Base-by-base conservation (phyloP, 2,888 invertebrate genomes). In the Aporophyla nigra region DNA sequence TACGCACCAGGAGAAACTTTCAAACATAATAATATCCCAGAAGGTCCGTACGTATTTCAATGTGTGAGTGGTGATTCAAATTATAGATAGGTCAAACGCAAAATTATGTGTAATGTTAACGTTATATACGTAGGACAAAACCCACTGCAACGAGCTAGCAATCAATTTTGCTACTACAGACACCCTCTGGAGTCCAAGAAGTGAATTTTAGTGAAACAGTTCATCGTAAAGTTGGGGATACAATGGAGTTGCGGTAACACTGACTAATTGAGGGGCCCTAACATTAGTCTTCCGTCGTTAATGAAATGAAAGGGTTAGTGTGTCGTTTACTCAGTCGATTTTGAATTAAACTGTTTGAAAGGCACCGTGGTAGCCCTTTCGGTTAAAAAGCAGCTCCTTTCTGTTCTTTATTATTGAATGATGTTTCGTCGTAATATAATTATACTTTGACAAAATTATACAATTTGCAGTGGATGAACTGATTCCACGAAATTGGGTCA, bases 261-360 rank as follows among this genome's bases (percentile, higher is more conserved):
- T 86, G 84, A 86, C 84, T 86, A 88, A 88, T 86, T 80, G 88
- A 71, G 27, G 62, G 77, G 51, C 53, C 80, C 43, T 61, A 81
- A 78, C 88, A 86, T 88, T 77, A 86, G 70, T 88, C 72, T 78
- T 53, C 67, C n/a, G 71, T 78, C 66, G 69, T 75, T 82, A 86
- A 84, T 86, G 73, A 84, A 84, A 86, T 81, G 88, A 86, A 74
- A 88, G 88, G 88, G 88, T 78, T 71, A 69, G 74, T 86, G 56
- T 71, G 72, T 73, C 71, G 61, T 83, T 69, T 75, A 73, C 81
- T 61, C 74, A 53, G 72, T 72, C 40, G 21, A 86, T 86, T 83
- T 79, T 72, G 61, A 76, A 76, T 63, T 72, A 51, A 71, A 70
- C 49, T 62, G 58, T 82, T 70, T 53, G n/a, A 62, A 67, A 70